Percentiles rank a stretch among this genome's conserved stretches.
phyloP scores from a whole-genome alignment of 2,888 invertebrate genomes.

The Drosophila prolongata region DNA sequence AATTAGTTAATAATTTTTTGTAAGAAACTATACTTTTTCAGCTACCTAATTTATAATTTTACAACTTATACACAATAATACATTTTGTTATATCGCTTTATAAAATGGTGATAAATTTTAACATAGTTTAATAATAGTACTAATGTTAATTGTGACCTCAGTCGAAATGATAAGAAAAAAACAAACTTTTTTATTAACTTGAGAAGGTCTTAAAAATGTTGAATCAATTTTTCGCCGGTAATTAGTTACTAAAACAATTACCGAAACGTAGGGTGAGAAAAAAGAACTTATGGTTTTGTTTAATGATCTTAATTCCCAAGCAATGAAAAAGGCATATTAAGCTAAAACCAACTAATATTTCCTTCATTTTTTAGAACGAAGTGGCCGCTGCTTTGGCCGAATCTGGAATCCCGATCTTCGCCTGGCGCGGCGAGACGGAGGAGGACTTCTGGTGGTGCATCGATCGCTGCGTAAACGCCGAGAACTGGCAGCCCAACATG shows the following conservation, averaged over 20 bases:
- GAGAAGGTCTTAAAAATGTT: neutral
- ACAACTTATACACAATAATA: too few species aligned
- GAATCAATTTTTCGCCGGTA: neutral
- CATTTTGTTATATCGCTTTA: too few species aligned
- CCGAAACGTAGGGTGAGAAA: neutral
- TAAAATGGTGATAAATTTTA: too few species aligned
- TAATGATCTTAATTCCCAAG: neutral
- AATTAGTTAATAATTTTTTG: too few species aligned
- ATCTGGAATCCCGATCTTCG: slow-evolving; percentile 94
- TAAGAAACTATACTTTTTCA: too few species aligned
- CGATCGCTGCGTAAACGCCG: slow-evolving; percentile 95
- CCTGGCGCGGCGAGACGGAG: slow-evolving; percentile 98
- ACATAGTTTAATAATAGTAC: too few species aligned
- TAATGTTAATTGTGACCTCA: too few species aligned
- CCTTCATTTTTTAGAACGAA: slow-evolving; percentile 89
- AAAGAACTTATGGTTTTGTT: neutral
- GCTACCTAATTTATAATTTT: too few species aligned
- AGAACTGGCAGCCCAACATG: slow-evolving; percentile 99
- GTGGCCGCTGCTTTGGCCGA: slow-evolving; percentile 98
- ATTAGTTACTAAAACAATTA: neutral
- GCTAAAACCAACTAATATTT: neutral
- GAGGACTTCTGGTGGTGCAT: slow-evolving; percentile 99
- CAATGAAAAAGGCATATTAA: neutral
- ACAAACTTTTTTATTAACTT: neutral
- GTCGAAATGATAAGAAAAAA: too few species aligned